phyloP scores from a whole-genome alignment of 2,113 vertebrate species.

The Ptyas mucosa region DNA sequence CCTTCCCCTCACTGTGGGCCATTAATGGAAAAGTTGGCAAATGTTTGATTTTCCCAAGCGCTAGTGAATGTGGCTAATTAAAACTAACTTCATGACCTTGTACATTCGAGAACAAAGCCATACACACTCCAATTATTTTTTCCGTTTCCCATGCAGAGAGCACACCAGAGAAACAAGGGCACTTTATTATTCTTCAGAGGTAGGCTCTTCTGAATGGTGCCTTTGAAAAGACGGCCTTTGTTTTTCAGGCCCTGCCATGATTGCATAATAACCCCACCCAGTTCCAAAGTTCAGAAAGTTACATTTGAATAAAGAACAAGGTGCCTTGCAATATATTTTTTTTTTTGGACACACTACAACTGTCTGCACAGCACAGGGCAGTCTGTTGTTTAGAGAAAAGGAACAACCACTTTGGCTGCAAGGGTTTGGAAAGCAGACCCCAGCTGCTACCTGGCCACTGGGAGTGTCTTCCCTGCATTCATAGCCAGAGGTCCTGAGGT shows the following conservation, averaged over 20 bases:
- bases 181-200: conserved; percentile 47
- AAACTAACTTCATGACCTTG: conserved; percentile 25
- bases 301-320: conserved; percentile 39
- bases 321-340: background rate
- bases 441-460: background rate
- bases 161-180: conserved; percentile 41
- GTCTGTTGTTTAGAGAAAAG: background rate
- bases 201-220: background rate
- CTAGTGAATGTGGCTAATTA: background rate
- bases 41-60: conserved; percentile 42
- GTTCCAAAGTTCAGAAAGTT: conserved; percentile 41
- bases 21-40: conserved; percentile 50
- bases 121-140: conserved; percentile 44
- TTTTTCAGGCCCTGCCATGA: conserved; percentile 39
- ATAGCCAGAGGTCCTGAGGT: background rate
- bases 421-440: background rate
- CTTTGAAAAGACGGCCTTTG: conserved; percentile 36
- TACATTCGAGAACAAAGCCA: conserved; percentile 43
- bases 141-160: conserved; percentile 39
- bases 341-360: background rate
- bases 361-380: background rate
- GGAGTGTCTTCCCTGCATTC: background rate
- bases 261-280: conserved; percentile 35
- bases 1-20: conserved; percentile 30
- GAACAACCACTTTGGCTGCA: background rate